These are phyloP conservation scores for Dascyllus trimaculatus DNA, from an alignment of 2,113 vertebrate genomes.

Conservation along the genomic window DNA sequence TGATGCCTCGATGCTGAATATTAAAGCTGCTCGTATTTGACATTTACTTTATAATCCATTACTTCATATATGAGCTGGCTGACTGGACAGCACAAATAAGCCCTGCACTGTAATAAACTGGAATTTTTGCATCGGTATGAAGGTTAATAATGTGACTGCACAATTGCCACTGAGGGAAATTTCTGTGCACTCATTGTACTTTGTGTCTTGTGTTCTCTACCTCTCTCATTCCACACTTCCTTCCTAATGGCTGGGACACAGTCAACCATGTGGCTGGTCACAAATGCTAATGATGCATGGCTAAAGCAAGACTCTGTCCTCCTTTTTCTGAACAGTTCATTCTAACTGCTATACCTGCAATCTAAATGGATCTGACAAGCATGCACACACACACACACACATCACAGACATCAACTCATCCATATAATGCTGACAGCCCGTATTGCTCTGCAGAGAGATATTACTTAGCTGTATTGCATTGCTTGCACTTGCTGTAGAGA, in stretches of 20 bases:
- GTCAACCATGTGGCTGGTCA: constrained; percentile 53
- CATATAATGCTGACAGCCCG: constrained; percentile 74
- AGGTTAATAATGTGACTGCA: not conserved
- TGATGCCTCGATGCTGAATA: not conserved
- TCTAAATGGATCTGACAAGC: constrained; percentile 72
- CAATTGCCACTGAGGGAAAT: constrained; percentile 8
- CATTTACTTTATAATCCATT: not conserved
- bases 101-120: not conserved
- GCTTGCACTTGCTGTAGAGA: constrained; percentile 78
- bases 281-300: constrained; percentile 68
- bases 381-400: not conserved
- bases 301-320: constrained; percentile 50
- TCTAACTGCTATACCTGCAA: constrained; percentile 62
- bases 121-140: not conserved
- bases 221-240: constrained; percentile 13
- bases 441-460: constrained; percentile 77
- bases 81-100: not conserved
- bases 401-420: constrained; percentile 70
- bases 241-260: constrained; percentile 47
- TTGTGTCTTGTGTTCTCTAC: constrained; percentile 27
- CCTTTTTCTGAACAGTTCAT: constrained; percentile 54
- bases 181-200: not conserved
- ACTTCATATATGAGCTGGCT: not conserved
- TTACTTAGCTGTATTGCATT: constrained; percentile 81
- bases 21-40: not conserved